phyloP scores from a whole-genome alignment of 2,113 vertebrate genomes.

The Hemichromis elongatus region DNA sequence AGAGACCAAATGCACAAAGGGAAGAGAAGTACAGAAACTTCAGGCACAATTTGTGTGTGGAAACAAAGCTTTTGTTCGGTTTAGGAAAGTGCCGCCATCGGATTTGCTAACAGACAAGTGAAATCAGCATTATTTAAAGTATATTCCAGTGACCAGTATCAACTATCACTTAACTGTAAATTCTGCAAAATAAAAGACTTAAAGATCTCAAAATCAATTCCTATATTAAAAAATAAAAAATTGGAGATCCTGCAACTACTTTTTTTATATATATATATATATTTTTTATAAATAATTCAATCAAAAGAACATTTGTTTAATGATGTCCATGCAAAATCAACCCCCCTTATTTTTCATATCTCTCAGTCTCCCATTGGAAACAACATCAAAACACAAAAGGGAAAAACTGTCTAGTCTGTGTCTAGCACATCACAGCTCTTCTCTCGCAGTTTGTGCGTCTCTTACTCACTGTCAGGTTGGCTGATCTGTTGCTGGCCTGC shows the following conservation, averaged over 20 bases:
- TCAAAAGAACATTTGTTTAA: background rate
- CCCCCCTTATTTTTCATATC: background rate
- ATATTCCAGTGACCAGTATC: background rate
- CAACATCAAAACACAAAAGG: background rate
- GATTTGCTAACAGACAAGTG: background rate
- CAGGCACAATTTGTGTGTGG: background rate
- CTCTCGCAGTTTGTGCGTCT: slow-evolving; percentile 16
- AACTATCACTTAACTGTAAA: no score
- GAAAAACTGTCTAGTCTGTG: background rate
- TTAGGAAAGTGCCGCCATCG: background rate
- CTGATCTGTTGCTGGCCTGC: slow-evolving; percentile 27
- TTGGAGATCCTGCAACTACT: no score
- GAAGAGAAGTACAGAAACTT: background rate
- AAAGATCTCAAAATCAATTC: background rate
- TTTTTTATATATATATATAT: no score
- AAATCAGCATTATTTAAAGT: background rate
- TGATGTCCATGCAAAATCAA: slow-evolving; percentile 4
- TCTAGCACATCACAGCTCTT: slow-evolving; percentile 11
- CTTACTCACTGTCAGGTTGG: slow-evolving; percentile 48
- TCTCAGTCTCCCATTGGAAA: background rate
- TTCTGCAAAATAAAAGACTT: background rate
- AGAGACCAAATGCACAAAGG: background rate
- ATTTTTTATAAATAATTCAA: slow-evolving; percentile 6
- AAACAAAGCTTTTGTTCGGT: background rate
- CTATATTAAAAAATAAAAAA: background rate